Evolutionary conservation across 1,140 invertebrate species (phyloP).

Genomic region (Gerris buenoi): DNA sequence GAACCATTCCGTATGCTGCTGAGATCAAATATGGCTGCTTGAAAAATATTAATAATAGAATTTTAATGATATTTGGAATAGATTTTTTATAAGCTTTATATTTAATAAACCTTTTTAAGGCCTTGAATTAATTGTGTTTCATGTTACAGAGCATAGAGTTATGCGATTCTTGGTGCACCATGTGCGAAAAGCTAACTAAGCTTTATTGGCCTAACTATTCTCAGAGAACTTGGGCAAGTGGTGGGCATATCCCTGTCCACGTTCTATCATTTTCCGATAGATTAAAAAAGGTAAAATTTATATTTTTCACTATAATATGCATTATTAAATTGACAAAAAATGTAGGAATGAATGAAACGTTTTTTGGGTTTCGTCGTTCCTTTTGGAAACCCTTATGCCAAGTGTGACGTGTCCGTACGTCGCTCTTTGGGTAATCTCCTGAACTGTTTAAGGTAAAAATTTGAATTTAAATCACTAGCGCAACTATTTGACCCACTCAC

Average conservation of each 20-base stretch:
- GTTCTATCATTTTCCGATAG: not conserved
- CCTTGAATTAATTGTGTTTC: not conserved
- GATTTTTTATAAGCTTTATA: not conserved
- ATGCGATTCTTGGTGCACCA: not conserved
- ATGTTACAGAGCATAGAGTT: not conserved
- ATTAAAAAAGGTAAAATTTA: not conserved
- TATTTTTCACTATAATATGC: too few species aligned
- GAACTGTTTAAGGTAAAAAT: too few species aligned
- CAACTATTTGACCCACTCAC: too few species aligned
- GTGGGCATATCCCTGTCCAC: not conserved
- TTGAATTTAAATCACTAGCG: too few species aligned
- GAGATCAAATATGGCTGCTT: not conserved
- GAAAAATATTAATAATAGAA: not conserved
- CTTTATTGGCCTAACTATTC: conserved; percentile 10
- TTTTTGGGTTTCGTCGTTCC: too few species aligned
- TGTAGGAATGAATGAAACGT: too few species aligned
- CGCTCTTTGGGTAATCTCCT: too few species aligned
- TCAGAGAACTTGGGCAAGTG: not conserved
- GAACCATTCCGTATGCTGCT: not conserved
- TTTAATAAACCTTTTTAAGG: too few species aligned
- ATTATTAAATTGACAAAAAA: too few species aligned
- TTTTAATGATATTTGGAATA: not conserved
- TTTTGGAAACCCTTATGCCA: too few species aligned
- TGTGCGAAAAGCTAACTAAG: conserved; percentile 2
- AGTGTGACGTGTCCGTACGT: too few species aligned